These are phyloP conservation scores for Hyla sarda DNA, from an alignment of 2,113 vertebrate genomes.

Conservation along the genomic window DNA sequence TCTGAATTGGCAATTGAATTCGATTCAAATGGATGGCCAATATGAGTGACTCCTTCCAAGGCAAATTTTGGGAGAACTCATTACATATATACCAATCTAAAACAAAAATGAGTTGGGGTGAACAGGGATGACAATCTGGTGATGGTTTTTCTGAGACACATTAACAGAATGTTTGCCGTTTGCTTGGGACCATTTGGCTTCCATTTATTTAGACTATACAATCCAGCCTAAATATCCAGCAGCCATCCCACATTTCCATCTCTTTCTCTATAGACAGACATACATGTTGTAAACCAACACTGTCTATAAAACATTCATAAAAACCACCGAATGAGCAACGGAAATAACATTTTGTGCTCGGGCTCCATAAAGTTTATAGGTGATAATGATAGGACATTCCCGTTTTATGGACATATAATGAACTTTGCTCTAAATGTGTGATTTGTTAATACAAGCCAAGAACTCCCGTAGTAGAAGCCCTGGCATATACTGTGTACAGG, in stretches of 20 bases:
- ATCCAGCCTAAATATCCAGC: background rate
- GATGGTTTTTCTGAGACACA: no score
- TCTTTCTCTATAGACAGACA: background rate
- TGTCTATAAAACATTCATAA: slow-evolving; percentile 17
- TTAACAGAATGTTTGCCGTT: no score
- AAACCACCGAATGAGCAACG: background rate
- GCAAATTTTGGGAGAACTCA: no score
- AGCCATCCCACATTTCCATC: background rate
- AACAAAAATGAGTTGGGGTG: no score
- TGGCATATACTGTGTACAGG: background rate
- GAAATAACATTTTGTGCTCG: slow-evolving; percentile 34
- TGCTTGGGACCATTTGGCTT: no score
- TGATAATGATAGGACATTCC: slow-evolving; percentile 28
- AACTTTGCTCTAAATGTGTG: slow-evolving; percentile 23
- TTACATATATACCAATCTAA: no score
- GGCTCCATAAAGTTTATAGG: slow-evolving; percentile 26
- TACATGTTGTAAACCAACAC: background rate
- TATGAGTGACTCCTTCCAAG: no score
- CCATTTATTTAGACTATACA: no score
- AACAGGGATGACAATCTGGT: no score
- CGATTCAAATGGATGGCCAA: no score
- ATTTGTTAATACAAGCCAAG: slow-evolving; percentile 5
- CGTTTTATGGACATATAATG: slow-evolving; percentile 34
- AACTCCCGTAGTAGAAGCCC: background rate
- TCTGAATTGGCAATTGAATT: no score